A percentile compares a stretch with the other conserved stretches of the same genome.
These are phyloP conservation scores for Dioctria rufipes DNA, from an alignment of 2,888 invertebrate species.

Conservation along the genomic window DNA sequence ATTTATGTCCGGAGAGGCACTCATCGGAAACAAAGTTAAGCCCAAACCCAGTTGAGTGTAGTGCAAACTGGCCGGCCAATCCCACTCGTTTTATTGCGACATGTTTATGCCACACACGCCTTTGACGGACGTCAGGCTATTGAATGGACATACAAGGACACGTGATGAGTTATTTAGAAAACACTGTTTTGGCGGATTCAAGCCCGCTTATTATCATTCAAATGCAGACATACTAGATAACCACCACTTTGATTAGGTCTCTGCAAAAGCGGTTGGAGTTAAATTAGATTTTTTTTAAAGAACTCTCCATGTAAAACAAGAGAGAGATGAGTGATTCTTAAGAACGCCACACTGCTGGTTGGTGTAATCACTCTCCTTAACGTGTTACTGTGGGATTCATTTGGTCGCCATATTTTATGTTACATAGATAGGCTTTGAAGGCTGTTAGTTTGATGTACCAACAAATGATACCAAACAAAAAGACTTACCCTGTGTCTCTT, in stretches of 20 bases:
- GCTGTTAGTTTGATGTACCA: too few relatives aligned
- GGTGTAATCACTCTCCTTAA: too few relatives aligned
- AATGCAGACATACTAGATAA: slow-evolving; percentile 35
- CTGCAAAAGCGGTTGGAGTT: too few relatives aligned
- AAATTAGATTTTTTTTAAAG: too few relatives aligned
- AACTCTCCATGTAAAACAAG: too few relatives aligned
- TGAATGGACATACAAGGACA: background rate
- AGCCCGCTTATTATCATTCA: slow-evolving; percentile 41
- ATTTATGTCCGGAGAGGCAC: slow-evolving; percentile 36
- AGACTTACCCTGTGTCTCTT: too few relatives aligned
- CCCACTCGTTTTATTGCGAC: background rate
- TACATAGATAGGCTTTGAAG: too few relatives aligned
- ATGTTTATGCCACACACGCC: background rate
- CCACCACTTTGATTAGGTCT: slow-evolving; percentile 20
- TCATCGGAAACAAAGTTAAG: slow-evolving; percentile 49
- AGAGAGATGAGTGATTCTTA: too few relatives aligned
- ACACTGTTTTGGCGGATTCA: slow-evolving; percentile 17
- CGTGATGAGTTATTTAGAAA: slow-evolving; percentile 39
- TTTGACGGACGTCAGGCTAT: background rate
- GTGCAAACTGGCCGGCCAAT: background rate
- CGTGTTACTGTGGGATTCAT: too few relatives aligned
- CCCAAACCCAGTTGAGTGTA: background rate
- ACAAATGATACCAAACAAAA: too few relatives aligned
- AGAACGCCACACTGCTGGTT: too few relatives aligned
- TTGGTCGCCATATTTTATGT: too few relatives aligned